phyloP scores from a whole-genome alignment of 1,140 invertebrate genomes.

The Papilio glaucus region DNA sequence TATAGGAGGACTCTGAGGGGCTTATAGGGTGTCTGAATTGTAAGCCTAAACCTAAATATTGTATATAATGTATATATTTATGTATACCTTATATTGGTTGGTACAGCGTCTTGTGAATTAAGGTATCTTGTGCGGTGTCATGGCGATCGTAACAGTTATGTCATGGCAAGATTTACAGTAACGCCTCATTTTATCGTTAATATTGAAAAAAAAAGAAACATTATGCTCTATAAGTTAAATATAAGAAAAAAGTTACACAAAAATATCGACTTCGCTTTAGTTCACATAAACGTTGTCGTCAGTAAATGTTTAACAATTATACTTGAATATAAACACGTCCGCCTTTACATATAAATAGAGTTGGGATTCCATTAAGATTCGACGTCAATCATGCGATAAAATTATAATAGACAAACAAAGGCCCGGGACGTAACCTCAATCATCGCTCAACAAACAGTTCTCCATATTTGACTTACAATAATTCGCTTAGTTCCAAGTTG shows the following conservation, averaged over 20 bases:
- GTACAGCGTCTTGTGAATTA: too few species aligned
- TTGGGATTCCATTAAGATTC: conserved; percentile 40
- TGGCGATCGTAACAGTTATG: too few species aligned
- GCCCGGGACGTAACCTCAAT: conserved; percentile 52
- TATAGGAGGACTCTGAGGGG: too few species aligned
- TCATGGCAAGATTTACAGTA: too few species aligned
- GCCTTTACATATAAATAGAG: conserved; percentile 40
- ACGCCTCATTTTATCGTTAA: too few species aligned
- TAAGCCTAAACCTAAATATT: too few species aligned
- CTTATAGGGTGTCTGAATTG: too few species aligned
- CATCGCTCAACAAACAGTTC: conserved; percentile 61
- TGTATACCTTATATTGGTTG: too few species aligned
- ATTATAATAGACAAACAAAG: conserved; percentile 61
- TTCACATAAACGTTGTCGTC: not conserved
- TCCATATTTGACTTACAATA: conserved; percentile 75
- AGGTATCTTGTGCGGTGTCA: too few species aligned
- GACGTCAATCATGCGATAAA: conserved; percentile 53
- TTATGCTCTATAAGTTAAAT: too few species aligned
- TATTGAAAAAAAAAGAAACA: too few species aligned
- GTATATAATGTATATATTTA: too few species aligned
- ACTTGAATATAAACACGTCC: conserved; percentile 9
- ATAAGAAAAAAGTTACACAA: not conserved
- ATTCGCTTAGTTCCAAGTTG: conserved; percentile 62
- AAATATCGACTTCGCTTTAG: not conserved
- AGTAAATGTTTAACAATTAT: not conserved